Evolutionary conservation across 2,797 vertebrate genomes (phyloP).

Genomic region (Lemur catta): DNA sequence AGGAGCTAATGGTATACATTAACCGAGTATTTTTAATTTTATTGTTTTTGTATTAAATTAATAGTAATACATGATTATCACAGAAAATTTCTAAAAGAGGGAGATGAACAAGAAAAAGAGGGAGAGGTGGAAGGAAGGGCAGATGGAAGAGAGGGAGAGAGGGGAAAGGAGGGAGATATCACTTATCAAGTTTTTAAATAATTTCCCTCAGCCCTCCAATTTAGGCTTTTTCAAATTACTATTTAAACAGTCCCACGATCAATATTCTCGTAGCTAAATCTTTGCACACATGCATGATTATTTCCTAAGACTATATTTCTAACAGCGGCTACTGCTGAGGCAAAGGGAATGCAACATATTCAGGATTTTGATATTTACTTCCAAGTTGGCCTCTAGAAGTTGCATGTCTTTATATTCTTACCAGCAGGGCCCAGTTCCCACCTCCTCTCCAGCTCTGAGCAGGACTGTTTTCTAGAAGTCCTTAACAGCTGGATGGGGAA

Average conservation of each 20-base stretch:
- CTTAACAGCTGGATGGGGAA: background rate
- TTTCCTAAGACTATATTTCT: background rate
- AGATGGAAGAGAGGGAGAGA: background rate
- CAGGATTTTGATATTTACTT: background rate
- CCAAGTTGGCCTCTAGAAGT: background rate
- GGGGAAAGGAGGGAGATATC: too few species aligned
- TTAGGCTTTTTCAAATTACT: background rate
- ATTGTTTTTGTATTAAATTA: background rate
- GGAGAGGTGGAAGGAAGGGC: background rate
- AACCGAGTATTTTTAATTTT: background rate
- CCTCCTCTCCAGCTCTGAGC: background rate
- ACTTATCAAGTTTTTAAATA: background rate
- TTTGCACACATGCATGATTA: background rate
- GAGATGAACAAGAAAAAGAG: background rate
- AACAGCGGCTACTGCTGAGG: background rate
- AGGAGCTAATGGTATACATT: background rate
- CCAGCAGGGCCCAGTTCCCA: background rate
- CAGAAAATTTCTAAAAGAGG: background rate
- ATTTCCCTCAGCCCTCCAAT: background rate
- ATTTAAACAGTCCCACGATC: background rate
- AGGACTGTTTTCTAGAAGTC: background rate
- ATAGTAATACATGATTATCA: background rate
- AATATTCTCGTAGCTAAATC: background rate
- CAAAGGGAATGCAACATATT: too few species aligned
- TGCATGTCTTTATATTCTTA: background rate